These are phyloP conservation scores for Netelia melanura DNA, from an alignment of 2,888 invertebrate species.

Conservation along the genomic window DNA sequence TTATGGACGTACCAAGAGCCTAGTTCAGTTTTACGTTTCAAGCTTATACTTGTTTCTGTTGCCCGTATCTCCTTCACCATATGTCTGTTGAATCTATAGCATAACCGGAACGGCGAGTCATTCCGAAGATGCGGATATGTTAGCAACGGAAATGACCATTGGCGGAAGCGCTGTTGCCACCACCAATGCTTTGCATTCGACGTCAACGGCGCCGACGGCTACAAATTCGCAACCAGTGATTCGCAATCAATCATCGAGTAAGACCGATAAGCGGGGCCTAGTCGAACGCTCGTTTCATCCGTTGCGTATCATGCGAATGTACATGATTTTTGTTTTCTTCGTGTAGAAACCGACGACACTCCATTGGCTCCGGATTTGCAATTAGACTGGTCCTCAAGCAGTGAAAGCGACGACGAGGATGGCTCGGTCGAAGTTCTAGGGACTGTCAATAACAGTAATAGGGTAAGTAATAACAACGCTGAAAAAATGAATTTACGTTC, in stretches of 20 bases:
- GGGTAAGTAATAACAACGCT: conserved; percentile 47
- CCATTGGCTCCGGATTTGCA: conserved; percentile 91
- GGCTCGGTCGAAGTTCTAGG: conserved; percentile 85
- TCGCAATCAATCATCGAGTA: conserved; percentile 76
- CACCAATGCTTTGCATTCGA: conserved; percentile 71
- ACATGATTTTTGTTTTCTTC: conserved; percentile 12
- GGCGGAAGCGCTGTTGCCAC: conserved; percentile 71
- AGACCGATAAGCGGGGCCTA: conserved; percentile 26
- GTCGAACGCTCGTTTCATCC: background rate
- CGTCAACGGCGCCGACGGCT: conserved; percentile 73
- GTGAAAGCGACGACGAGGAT: conserved; percentile 88
- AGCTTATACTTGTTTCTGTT: conserved; percentile 14
- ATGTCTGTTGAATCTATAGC: conserved; percentile 72
- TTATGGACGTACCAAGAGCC: too few species aligned
- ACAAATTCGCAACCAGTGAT: conserved; percentile 75
- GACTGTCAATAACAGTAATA: conserved; percentile 78
- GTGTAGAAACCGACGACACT: conserved; percentile 83
- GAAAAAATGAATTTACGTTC: background rate
- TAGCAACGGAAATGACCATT: conserved; percentile 71
- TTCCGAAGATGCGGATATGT: conserved; percentile 63
- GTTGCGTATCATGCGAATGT: background rate
- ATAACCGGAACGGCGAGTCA: conserved; percentile 74
- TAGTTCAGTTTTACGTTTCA: background rate
- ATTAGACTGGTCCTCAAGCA: conserved; percentile 90
- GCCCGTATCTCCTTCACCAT: background rate